Evolutionary conservation across 2,888 invertebrate species (phyloP).

Genomic region (Drosophila acutilabella): DNA sequence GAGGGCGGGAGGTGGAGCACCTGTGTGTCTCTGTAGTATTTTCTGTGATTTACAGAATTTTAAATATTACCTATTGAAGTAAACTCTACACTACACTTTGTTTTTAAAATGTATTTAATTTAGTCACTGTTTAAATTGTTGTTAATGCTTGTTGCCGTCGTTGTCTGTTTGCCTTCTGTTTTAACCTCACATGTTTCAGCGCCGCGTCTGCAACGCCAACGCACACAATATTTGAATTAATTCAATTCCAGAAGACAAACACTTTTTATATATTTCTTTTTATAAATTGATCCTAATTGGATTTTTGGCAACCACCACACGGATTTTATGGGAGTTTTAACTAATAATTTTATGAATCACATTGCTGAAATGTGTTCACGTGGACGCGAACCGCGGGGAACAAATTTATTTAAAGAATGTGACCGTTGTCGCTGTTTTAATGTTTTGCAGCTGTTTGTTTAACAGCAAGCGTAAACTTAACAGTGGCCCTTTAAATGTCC

Average conservation of each 20-base stretch:
- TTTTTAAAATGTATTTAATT: conserved; percentile 20
- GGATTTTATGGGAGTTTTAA: conserved; percentile 49
- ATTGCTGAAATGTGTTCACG: conserved; percentile 76
- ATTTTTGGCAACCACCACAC: conserved; percentile 23
- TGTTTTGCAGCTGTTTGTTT: not conserved
- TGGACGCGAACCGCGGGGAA: conserved; percentile 72
- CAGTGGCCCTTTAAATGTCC: not conserved
- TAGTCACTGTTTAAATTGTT: conserved; percentile 33
- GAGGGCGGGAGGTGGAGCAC: conserved; percentile 20
- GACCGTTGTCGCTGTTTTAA: conserved; percentile 38
- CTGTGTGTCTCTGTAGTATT: not conserved
- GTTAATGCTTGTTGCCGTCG: conserved; percentile 49
- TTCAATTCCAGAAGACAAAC: not conserved
- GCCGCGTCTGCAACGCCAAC: conserved; percentile 69
- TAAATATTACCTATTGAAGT: conserved; percentile 56
- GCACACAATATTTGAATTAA: conserved; percentile 35
- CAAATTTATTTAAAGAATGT: conserved; percentile 44
- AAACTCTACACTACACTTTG: conserved; percentile 18
- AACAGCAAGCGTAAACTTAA: not conserved
- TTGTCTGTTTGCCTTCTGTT: conserved; percentile 69
- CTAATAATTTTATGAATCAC: conserved; percentile 69
- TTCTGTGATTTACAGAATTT: conserved; percentile 9
- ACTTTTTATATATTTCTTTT: conserved; percentile 11
- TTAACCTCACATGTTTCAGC: conserved; percentile 84
- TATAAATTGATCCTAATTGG: conserved; percentile 5